Conservation (phyloP, 2,888 invertebrate species). For the Tanaodytes sp. region DNA sequence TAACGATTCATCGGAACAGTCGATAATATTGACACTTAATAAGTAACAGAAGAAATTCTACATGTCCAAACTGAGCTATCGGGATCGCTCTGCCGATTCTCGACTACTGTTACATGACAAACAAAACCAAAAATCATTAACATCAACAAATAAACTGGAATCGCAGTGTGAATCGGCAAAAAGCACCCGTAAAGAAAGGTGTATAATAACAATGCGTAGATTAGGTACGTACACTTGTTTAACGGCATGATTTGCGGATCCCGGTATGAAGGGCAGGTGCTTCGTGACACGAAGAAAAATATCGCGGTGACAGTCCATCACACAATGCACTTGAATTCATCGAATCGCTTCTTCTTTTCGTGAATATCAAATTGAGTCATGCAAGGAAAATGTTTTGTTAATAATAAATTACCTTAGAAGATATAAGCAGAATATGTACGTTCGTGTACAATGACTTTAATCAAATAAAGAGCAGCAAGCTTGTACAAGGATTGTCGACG, state of each 20-base stretch:
- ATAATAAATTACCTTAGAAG: constrained; percentile 43
- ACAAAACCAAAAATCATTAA: constrained; percentile 7
- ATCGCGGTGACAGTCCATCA: constrained; percentile 49
- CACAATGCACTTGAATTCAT: constrained; percentile 42
- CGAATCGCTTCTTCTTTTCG: constrained; percentile 49
- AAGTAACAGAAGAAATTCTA: constrained; percentile 72
- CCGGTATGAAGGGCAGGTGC: constrained; percentile 47
- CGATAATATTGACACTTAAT: constrained; percentile 70
- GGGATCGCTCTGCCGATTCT: constrained; percentile 62
- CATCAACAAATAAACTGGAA: neutral
- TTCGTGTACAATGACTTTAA: constrained; percentile 12
- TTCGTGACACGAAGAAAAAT: constrained; percentile 50
- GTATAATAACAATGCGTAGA: constrained; percentile 70
- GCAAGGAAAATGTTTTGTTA: constrained; percentile 50
- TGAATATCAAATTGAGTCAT: constrained; percentile 49
- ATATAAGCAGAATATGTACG: constrained; percentile 26
- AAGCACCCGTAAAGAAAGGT: constrained; percentile 66
- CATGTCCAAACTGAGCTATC: constrained; percentile 65
- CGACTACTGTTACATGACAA: neutral
- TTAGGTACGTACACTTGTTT: constrained; percentile 68
- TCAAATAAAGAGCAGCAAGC: constrained; percentile 26
- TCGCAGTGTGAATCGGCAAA: constrained; percentile 54
- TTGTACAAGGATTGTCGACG: constrained; percentile 16
- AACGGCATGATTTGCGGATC: constrained; percentile 52
- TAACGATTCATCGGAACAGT: constrained; percentile 68